Evolutionary conservation across 2,113 vertebrate genomes (phyloP).

Genomic region (Saguinus imperator): DNA sequence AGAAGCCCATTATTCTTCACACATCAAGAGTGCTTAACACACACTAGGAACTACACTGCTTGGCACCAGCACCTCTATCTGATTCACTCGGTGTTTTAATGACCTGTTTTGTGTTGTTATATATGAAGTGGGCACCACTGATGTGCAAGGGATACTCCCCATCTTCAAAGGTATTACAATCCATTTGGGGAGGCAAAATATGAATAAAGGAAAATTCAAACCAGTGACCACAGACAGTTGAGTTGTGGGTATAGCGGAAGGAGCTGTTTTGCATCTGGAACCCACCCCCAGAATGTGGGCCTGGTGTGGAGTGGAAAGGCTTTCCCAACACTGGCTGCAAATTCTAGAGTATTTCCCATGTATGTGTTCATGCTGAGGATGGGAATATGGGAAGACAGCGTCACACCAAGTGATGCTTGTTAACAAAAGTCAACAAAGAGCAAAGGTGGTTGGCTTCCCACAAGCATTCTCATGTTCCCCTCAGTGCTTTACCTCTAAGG

Average conservation of each 20-base stretch:
- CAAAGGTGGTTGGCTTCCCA: not conserved
- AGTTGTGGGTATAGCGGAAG: not conserved
- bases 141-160: not conserved
- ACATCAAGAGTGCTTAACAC: fast-evolving
- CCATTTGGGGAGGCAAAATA: not conserved
- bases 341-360: not conserved
- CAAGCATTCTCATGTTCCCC: not conserved
- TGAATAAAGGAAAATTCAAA: not conserved
- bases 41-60: not conserved
- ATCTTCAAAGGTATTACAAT: not conserved
- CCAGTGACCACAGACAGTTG: not conserved
- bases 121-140: not conserved
- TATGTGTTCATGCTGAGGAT: not conserved
- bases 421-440: not conserved
- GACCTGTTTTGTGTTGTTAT: not conserved
- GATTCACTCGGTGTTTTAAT: not conserved
- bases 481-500: not conserved
- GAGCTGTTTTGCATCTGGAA: not conserved
- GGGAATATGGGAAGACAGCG: not conserved
- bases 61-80: not conserved
- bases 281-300: not conserved
- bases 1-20: not conserved
- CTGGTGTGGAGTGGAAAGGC: not conserved
- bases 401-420: not conserved
- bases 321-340: not conserved